phyloP scores from a whole-genome alignment of 53 echinoderm and acorn worm genomes.

The Henricia sp. region DNA sequence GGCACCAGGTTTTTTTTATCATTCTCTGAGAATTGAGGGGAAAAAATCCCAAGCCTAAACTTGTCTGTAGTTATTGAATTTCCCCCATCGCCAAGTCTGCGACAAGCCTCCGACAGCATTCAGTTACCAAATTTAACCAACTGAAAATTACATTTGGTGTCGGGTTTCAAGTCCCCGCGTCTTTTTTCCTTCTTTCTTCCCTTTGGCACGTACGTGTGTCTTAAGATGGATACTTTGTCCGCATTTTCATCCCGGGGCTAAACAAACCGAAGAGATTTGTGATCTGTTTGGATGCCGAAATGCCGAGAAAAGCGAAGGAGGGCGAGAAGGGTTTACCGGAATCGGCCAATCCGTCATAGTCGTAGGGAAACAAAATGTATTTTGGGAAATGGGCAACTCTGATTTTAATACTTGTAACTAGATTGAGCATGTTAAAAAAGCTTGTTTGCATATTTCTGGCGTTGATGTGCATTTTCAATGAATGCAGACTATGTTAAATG shows the following conservation, averaged over 20 bases:
- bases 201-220: background rate
- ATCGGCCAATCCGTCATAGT: conserved; percentile 32
- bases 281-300: conserved; percentile 3
- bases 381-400: too few species aligned
- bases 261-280: background rate
- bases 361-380: background rate
- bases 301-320: background rate
- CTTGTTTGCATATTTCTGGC: too few species aligned
- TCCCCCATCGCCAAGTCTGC: background rate
- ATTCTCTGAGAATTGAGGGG: too few species aligned
- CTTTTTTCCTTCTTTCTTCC: background rate
- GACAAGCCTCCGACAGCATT: conserved; percentile 13
- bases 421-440: too few species aligned
- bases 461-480: too few species aligned
- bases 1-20: too few species aligned
- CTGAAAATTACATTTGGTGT: conserved; percentile 47
- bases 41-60: too few species aligned
- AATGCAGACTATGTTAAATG: too few species aligned
- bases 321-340: background rate
- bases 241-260: conserved; percentile 19
- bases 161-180: conserved; percentile 5
- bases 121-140: conserved; percentile 51
- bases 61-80: conserved; percentile 20
- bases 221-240: conserved; percentile 26
- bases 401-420: too few species aligned